Conservation (phyloP, 1,140 invertebrate genomes). For the Aphaenogaster rudis region DNA sequence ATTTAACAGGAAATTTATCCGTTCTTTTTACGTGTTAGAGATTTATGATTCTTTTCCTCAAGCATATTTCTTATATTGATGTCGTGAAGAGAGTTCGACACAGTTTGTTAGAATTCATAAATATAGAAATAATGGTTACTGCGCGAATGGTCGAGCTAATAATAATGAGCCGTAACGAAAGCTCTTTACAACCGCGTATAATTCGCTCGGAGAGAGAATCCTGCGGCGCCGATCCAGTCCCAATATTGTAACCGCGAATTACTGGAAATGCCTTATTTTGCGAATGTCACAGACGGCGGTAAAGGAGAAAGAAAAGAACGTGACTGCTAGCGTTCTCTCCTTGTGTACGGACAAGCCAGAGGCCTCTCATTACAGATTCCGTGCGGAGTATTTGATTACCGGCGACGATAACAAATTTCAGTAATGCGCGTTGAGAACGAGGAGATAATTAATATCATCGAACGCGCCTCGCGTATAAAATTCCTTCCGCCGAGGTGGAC, state of each 20-base stretch:
- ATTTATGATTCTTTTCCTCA: neutral
- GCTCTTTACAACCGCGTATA: slow-evolving; percentile 58
- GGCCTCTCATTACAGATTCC: slow-evolving; percentile 69
- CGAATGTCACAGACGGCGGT: slow-evolving; percentile 24
- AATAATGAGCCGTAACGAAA: slow-evolving; percentile 57
- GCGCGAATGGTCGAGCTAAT: slow-evolving; percentile 57
- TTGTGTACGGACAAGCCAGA: slow-evolving; percentile 43
- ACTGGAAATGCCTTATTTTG: slow-evolving; percentile 73
- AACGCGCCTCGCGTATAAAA: slow-evolving; percentile 48
- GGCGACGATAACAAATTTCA: slow-evolving; percentile 55
- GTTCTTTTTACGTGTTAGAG: neutral
- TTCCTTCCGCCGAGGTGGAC: slow-evolving; percentile 13
- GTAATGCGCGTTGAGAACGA: slow-evolving; percentile 47
- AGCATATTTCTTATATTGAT: slow-evolving; percentile 1
- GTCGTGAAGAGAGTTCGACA: slow-evolving; percentile 30
- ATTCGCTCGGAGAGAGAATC: slow-evolving; percentile 23
- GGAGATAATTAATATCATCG: slow-evolving; percentile 66
- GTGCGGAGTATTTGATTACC: slow-evolving; percentile 62
- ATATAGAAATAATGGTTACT: slow-evolving; percentile 34
- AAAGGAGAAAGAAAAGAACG: slow-evolving; percentile 28
- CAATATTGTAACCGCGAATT: slow-evolving; percentile 75
- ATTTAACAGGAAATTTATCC: slow-evolving; percentile 21
- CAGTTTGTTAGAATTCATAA: neutral
- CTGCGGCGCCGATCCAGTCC: slow-evolving; percentile 20
- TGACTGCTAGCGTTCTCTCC: neutral